Evolutionary conservation across 2,888 invertebrate species (phyloP).

Genomic region (Parnassius smintheus): DNA sequence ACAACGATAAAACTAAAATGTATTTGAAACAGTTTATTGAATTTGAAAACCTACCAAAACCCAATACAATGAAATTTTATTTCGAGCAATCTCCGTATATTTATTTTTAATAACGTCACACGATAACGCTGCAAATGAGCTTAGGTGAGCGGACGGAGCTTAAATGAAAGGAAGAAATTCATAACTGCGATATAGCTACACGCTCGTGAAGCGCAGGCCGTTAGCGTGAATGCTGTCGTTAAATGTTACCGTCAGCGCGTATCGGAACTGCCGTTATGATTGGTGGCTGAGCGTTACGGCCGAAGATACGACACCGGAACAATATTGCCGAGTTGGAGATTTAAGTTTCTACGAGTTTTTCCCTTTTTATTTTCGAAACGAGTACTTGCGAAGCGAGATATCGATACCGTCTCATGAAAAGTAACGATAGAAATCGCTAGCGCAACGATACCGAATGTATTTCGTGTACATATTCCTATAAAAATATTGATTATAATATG

Average conservation of each 20-base stretch:
- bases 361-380: conserved; percentile 19
- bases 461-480: conserved; percentile 12
- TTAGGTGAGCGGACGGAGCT: conserved; percentile 43
- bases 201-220: conserved; percentile 48
- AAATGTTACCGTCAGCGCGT: conserved; percentile 50
- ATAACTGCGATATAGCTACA: conserved; percentile 51
- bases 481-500: conserved; percentile 7
- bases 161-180: conserved; percentile 65
- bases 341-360: conserved; percentile 26
- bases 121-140: conserved; percentile 29
- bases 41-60: neutral
- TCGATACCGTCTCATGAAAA: conserved; percentile 12
- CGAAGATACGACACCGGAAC: conserved; percentile 39
- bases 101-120: conserved; percentile 25
- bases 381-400: conserved; percentile 9
- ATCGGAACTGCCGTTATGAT: conserved; percentile 69
- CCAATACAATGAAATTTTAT: conserved; percentile 6
- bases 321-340: conserved; percentile 38
- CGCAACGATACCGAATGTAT: conserved; percentile 8
- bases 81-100: conserved; percentile 8
- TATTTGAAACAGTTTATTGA: too few relatives aligned
- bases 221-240: conserved; percentile 57
- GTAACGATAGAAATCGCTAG: conserved; percentile 19
- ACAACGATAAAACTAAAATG: too few relatives aligned
- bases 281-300: conserved; percentile 52